phyloP scores from a whole-genome alignment of 2,888 invertebrate species.

The Megalurothrips usitatus region DNA sequence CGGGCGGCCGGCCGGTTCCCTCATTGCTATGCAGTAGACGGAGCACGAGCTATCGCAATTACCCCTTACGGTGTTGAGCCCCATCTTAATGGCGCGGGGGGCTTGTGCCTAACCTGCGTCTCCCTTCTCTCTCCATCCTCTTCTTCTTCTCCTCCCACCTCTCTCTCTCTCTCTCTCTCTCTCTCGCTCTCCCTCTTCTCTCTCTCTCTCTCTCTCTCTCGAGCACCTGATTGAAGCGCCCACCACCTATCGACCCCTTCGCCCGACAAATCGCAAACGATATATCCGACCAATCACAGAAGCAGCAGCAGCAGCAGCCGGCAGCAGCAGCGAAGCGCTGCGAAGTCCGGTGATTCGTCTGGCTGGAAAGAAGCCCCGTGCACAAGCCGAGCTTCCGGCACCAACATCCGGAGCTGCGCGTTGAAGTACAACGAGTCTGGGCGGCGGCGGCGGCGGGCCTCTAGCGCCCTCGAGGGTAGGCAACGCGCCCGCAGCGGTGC shows the following conservation, averaged over 20 bases:
- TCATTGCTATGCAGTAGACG: constrained; percentile 24
- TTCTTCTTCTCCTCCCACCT: not conserved
- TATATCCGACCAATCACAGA: too few relatives aligned
- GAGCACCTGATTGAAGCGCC: too few relatives aligned
- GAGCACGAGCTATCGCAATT: constrained; percentile 15
- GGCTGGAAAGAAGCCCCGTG: too few relatives aligned
- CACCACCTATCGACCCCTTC: too few relatives aligned
- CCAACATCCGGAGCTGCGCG: too few relatives aligned
- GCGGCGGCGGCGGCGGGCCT: not conserved
- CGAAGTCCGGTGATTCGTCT: too few relatives aligned
- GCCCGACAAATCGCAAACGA: too few relatives aligned
- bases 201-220: too few relatives aligned
- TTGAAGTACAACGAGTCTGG: not conserved
- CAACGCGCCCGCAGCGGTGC: not conserved
- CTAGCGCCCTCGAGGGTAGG: not conserved
- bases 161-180: not conserved
- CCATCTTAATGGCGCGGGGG: not conserved
- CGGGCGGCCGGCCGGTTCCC: not conserved
- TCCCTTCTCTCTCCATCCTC: not conserved
- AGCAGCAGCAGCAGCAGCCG: too few relatives aligned
- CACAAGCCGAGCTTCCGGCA: too few relatives aligned
- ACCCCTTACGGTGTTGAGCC: constrained; percentile 8
- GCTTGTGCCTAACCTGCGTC: not conserved
- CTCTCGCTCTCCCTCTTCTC: too few relatives aligned
- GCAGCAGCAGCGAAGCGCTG: too few relatives aligned